phyloP scores from a whole-genome alignment of 2,888 invertebrate species.

The Eremobia ochroleuca region DNA sequence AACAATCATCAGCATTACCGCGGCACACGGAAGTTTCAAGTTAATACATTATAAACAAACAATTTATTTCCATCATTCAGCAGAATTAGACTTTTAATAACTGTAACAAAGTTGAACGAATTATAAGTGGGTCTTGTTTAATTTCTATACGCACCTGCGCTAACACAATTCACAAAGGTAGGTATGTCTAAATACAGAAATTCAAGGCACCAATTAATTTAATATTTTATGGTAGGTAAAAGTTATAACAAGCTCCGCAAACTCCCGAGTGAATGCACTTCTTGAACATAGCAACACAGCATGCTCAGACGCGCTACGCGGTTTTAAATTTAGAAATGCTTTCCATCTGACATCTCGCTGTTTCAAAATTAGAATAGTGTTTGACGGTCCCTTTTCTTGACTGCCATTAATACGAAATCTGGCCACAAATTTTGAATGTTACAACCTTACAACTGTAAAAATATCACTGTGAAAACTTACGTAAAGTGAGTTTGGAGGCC shows the following conservation, averaged over 20 bases:
- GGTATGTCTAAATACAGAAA: conserved; percentile 55
- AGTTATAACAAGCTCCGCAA: conserved; percentile 47
- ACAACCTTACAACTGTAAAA: too few relatives aligned
- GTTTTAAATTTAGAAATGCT: conserved; percentile 81
- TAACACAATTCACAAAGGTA: conserved; percentile 61
- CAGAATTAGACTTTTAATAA: conserved; percentile 40
- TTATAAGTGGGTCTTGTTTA: conserved; percentile 59
- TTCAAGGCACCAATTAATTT: conserved; percentile 47
- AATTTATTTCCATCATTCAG: conserved; percentile 59
- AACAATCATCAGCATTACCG: conserved; percentile 35
- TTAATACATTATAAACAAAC: conserved; percentile 58
- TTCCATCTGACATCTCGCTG: conserved; percentile 75
- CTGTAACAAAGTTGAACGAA: conserved; percentile 64
- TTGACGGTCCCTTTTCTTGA: conserved; percentile 66
- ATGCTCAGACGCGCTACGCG: conserved; percentile 80
- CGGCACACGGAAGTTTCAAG: conserved; percentile 58
- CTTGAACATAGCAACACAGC: conserved; percentile 71
- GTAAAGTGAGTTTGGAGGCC: too few relatives aligned
- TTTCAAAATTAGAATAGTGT: conserved; percentile 75
- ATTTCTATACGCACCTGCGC: conserved; percentile 65
- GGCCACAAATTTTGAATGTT: conserved; percentile 24
- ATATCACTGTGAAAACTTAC: too few relatives aligned
- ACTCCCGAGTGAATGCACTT: conserved; percentile 60
- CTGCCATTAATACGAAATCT: conserved; percentile 51
- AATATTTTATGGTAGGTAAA: conserved; percentile 46